Conservation (phyloP, 1,140 invertebrate species). For the Contarinia nasturtii region DNA sequence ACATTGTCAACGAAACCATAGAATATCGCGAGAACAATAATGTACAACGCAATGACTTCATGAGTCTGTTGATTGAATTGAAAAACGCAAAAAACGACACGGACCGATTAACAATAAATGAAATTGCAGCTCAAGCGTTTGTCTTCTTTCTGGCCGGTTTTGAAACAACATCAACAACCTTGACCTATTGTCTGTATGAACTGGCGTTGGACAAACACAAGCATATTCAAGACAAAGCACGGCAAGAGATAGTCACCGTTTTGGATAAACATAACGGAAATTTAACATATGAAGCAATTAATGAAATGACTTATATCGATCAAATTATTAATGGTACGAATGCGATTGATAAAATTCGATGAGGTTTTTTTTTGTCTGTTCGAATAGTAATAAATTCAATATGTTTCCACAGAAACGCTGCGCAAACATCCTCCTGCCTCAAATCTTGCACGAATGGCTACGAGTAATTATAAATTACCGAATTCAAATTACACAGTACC, state of each 20-base stretch:
- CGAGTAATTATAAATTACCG: too few relatives aligned
- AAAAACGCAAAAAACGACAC: slow-evolving; percentile 25
- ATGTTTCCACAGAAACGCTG: too few relatives aligned
- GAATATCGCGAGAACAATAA: slow-evolving; percentile 23
- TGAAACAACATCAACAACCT: slow-evolving; percentile 32
- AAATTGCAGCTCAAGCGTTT: slow-evolving; percentile 3
- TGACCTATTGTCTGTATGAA: slow-evolving; percentile 28
- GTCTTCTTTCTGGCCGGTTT: slow-evolving; percentile 14
- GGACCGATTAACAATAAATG: neutral
- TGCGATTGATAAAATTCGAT: too few relatives aligned
- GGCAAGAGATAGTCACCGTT: slow-evolving; percentile 32
- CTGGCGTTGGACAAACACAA: slow-evolving; percentile 30
- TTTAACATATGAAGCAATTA: slow-evolving; percentile 31
- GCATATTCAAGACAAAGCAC: slow-evolving; percentile 20
- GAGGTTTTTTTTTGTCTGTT: too few relatives aligned
- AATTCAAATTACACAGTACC: too few relatives aligned
- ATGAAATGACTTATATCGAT: slow-evolving; percentile 35
- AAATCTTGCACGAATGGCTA: too few relatives aligned
- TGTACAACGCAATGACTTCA: slow-evolving; percentile 25
- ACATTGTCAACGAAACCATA: slow-evolving; percentile 27
- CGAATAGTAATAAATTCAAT: too few relatives aligned
- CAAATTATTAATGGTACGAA: slow-evolving; percentile 32
- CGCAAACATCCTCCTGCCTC: too few relatives aligned
- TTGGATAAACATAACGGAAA: slow-evolving; percentile 24
- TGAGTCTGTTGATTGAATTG: slow-evolving; percentile 26